phyloP scores from a whole-genome alignment of 2,888 invertebrate species.

The Tryphoninae sp. region DNA sequence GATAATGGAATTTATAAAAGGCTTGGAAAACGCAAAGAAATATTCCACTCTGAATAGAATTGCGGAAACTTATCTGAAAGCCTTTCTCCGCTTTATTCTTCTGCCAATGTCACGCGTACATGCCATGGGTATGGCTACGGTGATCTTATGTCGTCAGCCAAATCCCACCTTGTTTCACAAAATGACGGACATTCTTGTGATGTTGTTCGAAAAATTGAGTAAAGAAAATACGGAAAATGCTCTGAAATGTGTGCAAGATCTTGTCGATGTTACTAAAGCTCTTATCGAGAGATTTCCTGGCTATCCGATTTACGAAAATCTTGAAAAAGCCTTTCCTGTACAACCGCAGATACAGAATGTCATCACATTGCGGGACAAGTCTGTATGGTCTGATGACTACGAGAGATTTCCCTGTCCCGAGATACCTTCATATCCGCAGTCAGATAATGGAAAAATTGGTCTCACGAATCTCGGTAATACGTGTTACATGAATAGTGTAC shows the following conservation, averaged over 20 bases:
- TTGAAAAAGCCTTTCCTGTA: constrained; percentile 77
- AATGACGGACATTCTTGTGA: constrained; percentile 80
- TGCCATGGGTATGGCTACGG: constrained; percentile 85
- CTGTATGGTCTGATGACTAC: constrained; percentile 80
- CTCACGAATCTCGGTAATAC: constrained; percentile 93
- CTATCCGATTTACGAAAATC: constrained; percentile 76
- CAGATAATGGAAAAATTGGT: constrained; percentile 85
- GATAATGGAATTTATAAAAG: constrained; percentile 86
- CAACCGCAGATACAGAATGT: constrained; percentile 73
- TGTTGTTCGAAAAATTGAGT: constrained; percentile 74
- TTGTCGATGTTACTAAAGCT: constrained; percentile 84
- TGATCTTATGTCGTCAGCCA: constrained; percentile 85
- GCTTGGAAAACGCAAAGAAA: constrained; percentile 83
- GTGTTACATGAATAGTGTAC: constrained; percentile 94
- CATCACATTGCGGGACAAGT: constrained; percentile 75
- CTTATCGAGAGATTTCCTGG: constrained; percentile 83
- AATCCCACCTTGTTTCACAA: constrained; percentile 85
- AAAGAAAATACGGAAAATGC: constrained; percentile 76
- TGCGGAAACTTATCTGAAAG: constrained; percentile 84
- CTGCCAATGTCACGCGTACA: constrained; percentile 83
- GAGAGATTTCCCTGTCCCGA: constrained; percentile 63
- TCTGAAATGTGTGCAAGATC: constrained; percentile 82
- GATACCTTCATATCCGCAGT: constrained; percentile 54
- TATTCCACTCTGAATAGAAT: constrained; percentile 84
- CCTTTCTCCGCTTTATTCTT: constrained; percentile 83